Evolutionary conservation across 37 sponge, comb jelly and placozoan species (phyloP), one percentile per base, ranked within the genome.

Genomic region (Mnemiopsis leidyi): DNA sequence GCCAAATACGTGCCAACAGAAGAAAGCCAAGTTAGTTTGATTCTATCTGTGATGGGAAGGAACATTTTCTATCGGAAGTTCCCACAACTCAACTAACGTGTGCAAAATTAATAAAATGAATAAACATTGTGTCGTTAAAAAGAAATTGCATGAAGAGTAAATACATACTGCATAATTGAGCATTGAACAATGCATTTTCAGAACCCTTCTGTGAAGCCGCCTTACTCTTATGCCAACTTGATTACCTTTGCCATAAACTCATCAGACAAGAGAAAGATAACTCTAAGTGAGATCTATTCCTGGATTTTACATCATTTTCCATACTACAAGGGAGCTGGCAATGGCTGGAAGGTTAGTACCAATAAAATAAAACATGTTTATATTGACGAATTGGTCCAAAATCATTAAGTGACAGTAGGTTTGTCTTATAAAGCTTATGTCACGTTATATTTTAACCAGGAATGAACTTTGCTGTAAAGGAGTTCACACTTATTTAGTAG

Each of bases 221-320:
- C 98, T 18, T 98, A 95, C 92, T 96, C 96, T 33, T 98, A 98
- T 76, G 98, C 98, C 13, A 90, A 94, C 18, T 96, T 98, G 31
- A 98, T 98, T 39, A 96, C 96, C 0, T 98, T 95, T 38, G 95
- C 98, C 36, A 98, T 98, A 92, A 98, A 98, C 96, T 96, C 97
- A 79, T 75, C 95, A 23, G 76, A 83, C 1, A 94, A 76, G 83
- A 67, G 90, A 48, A 94, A 90, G 39, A 95, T 98, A 95, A 98
- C 98, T 0, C 95, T 98, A 0, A 98, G 94, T 82, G 97, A 96
- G 16, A 98, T 98, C 29, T 98, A 98, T 94, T 95, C 92, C 29
- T 98, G 98, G 98, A 98, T 98, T n/a, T 76, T 82, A 0, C 79
- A 69, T 69, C 96, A 98, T 82, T 98, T 98, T 37, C 95, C 97